Evolutionary conservation across 37 sponge, comb jelly and placozoan genomes (phyloP), one percentile per base, ranked within the genome.

Genomic region (Geodia barretti): DNA sequence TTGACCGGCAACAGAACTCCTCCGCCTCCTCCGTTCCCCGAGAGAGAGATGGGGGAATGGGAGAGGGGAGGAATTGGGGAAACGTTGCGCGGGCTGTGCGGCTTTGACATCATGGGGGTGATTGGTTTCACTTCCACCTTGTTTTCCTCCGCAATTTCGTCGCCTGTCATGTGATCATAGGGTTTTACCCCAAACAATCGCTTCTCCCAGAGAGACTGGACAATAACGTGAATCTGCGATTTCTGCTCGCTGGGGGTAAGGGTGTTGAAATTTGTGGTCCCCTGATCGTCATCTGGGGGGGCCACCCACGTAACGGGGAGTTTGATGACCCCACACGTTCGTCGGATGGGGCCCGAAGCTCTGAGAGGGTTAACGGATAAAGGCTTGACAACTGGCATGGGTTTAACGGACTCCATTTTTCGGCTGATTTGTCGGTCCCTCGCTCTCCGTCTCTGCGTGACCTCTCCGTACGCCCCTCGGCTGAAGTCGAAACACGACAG

Each of bases 261-360:
- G 41, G 33, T 41, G 5, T 4, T n/a, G 3, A 60, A 8, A 28
- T 47, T 58, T 1, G 24, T 30, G 59, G 31, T 76, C 33, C 42
- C 73, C 21, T 85, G 66, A 30, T 78, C 79, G 54, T 73, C 74
- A 8, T 17, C 58, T 2, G 86, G 75, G 4, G 76, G 70, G 3
- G 68, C 34, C 17, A 86, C 64, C 58, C 78, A 83, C 28, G 73
- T 87, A 1, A 94, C 83, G 7, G 94, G 94, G 21, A 94, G 87
- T 38, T 90, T 89, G 59, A 94, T 94, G 1, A 94, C 94, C 17
- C 94, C 94, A 87, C 94, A 94, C 1, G 94, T 94, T 21, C 90
- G 82, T 29, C 94, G 87, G 23, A 94, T 86, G 32, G 94, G 94
- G 24, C 92, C 92, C 28, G 84, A 79, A 19, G 92, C 80, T 3